These are phyloP conservation scores for Morus bassanus DNA, from an alignment of 2,797 vertebrate genomes.

Conservation along the genomic window DNA sequence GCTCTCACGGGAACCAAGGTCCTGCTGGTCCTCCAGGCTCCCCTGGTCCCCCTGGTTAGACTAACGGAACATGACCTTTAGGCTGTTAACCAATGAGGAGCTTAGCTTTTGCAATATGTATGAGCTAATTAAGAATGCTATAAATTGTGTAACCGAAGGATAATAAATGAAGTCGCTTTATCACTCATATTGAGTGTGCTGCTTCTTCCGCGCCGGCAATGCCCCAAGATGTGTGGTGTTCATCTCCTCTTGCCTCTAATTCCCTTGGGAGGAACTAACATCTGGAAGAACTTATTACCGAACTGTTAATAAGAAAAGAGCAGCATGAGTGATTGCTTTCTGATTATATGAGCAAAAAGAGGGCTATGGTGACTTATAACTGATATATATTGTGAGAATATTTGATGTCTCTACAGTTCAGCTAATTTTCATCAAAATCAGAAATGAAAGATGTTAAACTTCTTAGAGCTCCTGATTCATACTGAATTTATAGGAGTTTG, in stretches of 20 bases:
- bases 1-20: too few species aligned
- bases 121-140: too few species aligned
- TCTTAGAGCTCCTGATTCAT: neutral
- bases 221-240: neutral
- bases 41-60: too few species aligned
- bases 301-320: neutral
- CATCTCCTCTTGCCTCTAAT: neutral
- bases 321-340: neutral
- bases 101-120: too few species aligned
- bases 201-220: too few species aligned
- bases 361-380: neutral
- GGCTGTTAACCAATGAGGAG: too few species aligned
- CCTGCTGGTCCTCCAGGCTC: too few species aligned
- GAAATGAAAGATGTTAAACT: neutral
- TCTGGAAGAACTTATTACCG: neutral
- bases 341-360: neutral
- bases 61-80: too few species aligned
- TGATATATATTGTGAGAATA: neutral
- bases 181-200: too few species aligned
- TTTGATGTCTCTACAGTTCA: neutral
- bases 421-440: neutral
- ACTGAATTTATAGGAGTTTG: neutral
- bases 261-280: neutral
- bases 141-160: too few species aligned
- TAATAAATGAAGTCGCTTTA: too few species aligned